Evolutionary conservation across 2,888 invertebrate genomes (phyloP).

Genomic region (Xanthostigma xanthostigma): DNA sequence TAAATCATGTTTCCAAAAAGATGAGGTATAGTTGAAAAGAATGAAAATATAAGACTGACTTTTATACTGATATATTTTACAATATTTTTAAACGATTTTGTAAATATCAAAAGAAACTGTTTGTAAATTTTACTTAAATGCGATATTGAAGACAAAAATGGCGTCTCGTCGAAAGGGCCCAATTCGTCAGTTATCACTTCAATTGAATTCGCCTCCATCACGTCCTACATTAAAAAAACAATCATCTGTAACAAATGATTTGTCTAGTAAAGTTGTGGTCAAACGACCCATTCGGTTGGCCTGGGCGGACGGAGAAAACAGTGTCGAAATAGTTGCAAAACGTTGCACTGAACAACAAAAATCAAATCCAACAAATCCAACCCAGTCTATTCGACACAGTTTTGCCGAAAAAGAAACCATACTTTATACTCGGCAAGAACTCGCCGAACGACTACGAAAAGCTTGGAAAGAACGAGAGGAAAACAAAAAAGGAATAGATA

Average conservation of each 20-base stretch:
- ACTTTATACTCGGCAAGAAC: constrained; percentile 29
- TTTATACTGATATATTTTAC: too few relatives aligned
- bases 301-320: constrained; percentile 14
- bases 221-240: constrained; percentile 22
- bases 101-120: too few relatives aligned
- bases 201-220: constrained; percentile 14
- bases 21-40: too few relatives aligned
- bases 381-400: constrained; percentile 17
- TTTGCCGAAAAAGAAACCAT: constrained; percentile 23
- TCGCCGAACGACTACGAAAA: constrained; percentile 31
- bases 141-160: too few relatives aligned
- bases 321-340: constrained; percentile 21
- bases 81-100: too few relatives aligned
- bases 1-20: too few relatives aligned
- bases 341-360: constrained; percentile 21
- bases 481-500: constrained; percentile 41
- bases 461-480: constrained; percentile 34
- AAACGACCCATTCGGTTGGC: constrained; percentile 13
- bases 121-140: too few relatives aligned
- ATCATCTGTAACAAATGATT: constrained; percentile 17
- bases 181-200: constrained; percentile 25
- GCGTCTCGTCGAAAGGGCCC: constrained; percentile 11
- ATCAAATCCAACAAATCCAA: constrained; percentile 14
- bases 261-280: background rate
- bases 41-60: too few relatives aligned